Base-by-base conservation (phyloP, 2,113 vertebrate species). In the Grammomys surdaster region DNA sequence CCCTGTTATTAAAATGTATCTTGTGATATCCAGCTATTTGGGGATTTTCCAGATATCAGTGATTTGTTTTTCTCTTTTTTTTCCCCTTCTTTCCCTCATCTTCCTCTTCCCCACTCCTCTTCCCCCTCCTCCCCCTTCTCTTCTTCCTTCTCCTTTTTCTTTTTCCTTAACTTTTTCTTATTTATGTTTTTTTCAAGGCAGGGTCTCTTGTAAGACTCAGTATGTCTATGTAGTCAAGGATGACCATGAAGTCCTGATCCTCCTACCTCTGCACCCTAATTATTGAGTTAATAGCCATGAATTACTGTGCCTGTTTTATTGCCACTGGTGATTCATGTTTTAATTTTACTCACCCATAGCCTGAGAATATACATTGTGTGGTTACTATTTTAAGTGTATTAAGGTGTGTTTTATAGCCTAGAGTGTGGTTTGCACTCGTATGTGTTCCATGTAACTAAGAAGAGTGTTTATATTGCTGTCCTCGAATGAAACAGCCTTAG, bases 31-130 rank as follows among this genome's bases (percentile, higher is more conserved):
- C 40, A 93, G 76, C 12, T 87, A 88, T 70, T 63, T 76, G 58
- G 58, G 67, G 43, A 51, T 88, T 90, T 96, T 90, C 43, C 36
- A 80, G 33, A 20, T 87, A 75, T 90, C 46, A 54, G 72, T 90
- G 51, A 78, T 84, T 84, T 26, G 1, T 65, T 48, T 7, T 85
- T 1, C 12, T 63, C 28, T 28, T 43, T 43, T 28, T 28, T 40
- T 24, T 7, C 0, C 17, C 54, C 31, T 19, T n/a, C 24, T 65
- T 28, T 24, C 63, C 3, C 63, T 11, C 24, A 9, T 26, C 67
- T 33, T 4, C 2, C 24, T 28, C 22, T 2, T 24, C 5, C 31
- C 11, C 4, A 11, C 67, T 5, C 31, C 4, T 2, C 65, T 24
- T 13, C 31, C 31, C 1, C 28, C 31, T 65, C 11, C 7, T 82